Evolutionary conservation across 2,888 invertebrate genomes (phyloP), one percentile per base, ranked within the genome.

Genomic region (Parnassius orleans): DNA sequence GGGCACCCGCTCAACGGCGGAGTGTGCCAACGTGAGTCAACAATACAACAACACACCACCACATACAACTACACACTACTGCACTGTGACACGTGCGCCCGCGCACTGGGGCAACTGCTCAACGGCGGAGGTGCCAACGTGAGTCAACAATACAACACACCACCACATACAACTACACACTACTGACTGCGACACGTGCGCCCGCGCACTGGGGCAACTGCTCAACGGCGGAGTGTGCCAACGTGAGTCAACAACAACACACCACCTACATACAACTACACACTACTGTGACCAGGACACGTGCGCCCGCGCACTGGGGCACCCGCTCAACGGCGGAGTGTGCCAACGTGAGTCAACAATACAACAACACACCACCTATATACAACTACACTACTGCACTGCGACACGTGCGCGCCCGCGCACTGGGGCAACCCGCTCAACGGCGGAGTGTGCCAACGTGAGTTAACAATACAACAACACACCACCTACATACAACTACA

Each of bases 371-470:
- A 54, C 43, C 33, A 56, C 41, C 5, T 10, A 56, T 3, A 24
- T 10, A 9, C 55, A 54, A 44, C 9, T 9, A 53, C 19, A 14
- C 47, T 10, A 33, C 33, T 48, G 12, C 96, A 98, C 83, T 98
- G 98, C 85, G 96, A 98, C 72, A 92, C 93, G 60, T 99, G 99
- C 86, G 95, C 95, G 60, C 94, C 95, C 48, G 98, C 98, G 0
- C 99, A 95, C 90, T 98, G 96, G 94, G 99, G 99, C 47, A 96
- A 95, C 85, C 97, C 99, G 19, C 95, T 98, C 61, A 99, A 99
- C 86, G 99, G 99, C 2, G 99, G 98, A 46, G 94, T 94, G 56
- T 99, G 99, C 84, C 94, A 94, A 77, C 95, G 94, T 95, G 75
- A 92, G 93, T 90, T 5, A 24, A 3, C 3, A 24, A 24, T 5